Base-by-base conservation (phyloP, 2,113 vertebrate genomes). In the Ancistrus triradiatus region DNA sequence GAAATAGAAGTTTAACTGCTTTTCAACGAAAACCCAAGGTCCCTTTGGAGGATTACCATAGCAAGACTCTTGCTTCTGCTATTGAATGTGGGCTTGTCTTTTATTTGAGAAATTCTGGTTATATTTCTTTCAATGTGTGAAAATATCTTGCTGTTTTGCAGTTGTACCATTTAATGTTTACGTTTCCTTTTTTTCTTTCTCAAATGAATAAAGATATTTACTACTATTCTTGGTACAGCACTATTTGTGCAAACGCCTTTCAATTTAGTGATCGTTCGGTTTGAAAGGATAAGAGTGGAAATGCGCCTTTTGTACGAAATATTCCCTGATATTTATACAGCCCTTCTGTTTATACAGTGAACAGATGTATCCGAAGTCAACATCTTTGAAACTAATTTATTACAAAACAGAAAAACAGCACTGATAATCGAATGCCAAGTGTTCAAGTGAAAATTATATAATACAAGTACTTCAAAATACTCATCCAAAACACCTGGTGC, bases 151-250 rank as follows among this genome's bases (percentile, higher is more conserved):
- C 38, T 80, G 82, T 82, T 88, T 89, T 85, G 83, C 85, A 86
- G 78, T 84, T 85, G 79, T 80, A 80, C 83, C 77, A 63, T 73
- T 72, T 63, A 18, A 17, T 59, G 13, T 8, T 73, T 61, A 51
- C 43, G n/a, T 52, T 35, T 40, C 3, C 27, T 31, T 7, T 59
- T 76, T 65, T 74, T 66, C 75, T 82, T 77, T 75, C 77, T 82
- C n/a, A 75, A 87, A 83, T 84, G 81, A 89, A 89, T 78, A 78
- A 65, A 79, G 79, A 79, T 83, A 69, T 85, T 87, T 85, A 80
- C 80, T 82, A 73, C 77, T 69, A 68, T 72, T 57, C 66, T 59
- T 70, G 62, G 28, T 50, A 59, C 27, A 68, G 17, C n/a, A n/a
- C n/a, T 49, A 49, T 10, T 19, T 58, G 2, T 38, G 28, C 35